Evolutionary conservation across 2,888 invertebrate genomes (phyloP), one percentile per base, ranked within the genome.

Genomic region (Pelosia muscerda): DNA sequence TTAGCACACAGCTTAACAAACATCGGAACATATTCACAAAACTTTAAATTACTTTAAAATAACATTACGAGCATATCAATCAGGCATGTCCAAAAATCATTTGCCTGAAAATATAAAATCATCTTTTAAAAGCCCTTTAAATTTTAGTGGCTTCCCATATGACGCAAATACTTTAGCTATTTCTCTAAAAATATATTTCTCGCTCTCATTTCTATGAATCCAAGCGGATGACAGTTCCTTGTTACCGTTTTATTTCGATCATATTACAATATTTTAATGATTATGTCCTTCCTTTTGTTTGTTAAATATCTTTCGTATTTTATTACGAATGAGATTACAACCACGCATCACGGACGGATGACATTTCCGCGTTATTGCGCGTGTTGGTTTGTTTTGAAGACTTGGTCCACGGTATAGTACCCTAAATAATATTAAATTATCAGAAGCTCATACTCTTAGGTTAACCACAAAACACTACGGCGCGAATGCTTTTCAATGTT

Each of bases 211-310:
- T 68, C 54, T 49, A 23, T 58, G 58, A 65, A 53, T 28, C 53
- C 65, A 60, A 66, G 34, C 71, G 66, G 22, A 61, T 69, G 73
- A 73, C 66, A 70, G 42, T 66, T 69, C 19, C 66, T 75, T 54
- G 68, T 70, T 73, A 68, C 61, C 53, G 22, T 69, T 71, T 58
- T 63, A 60, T 66, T 68, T 73, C 49, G 4, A 57, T 57, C 34
- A 63, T 11, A 62, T 55, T 49, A 49, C 31, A 53, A 49, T 23
- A 34, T 38, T 54, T 61, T 42, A n/a, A 13, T 55, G 25, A 23
- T 55, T 55, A 19, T 25, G 25, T n/a, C 49, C 26, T 25, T 15
- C 10, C n/a, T 26, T 49, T 61, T 49, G 42, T 0, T n/a, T 61
- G 61, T 57, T 31, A 57, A 15, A n/a, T 23, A 38, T 38, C 38